phyloP scores from a whole-genome alignment of 2,888 invertebrate species.

The Folsomia candida region DNA sequence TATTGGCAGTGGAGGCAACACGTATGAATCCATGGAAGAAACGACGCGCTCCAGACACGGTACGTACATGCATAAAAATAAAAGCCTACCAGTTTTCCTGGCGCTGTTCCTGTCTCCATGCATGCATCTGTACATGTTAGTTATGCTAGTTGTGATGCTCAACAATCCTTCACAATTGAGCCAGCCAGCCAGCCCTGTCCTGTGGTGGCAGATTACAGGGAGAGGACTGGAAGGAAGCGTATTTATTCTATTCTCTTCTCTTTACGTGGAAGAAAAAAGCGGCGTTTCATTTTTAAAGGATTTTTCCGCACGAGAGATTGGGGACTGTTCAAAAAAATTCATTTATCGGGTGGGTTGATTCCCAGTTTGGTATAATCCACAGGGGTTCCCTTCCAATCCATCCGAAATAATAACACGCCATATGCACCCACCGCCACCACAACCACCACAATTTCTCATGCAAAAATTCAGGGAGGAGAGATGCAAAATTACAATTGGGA shows the following conservation, averaged over 20 bases:
- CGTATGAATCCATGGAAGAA: constrained; percentile 27
- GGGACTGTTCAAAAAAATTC: constrained; percentile 15
- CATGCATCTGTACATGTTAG: no score
- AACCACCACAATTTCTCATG: neutral
- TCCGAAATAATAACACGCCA: constrained; percentile 3
- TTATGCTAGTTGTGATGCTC: no score
- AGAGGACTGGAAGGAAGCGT: neutral
- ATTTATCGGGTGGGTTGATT: constrained; percentile 18
- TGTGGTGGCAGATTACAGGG: neutral
- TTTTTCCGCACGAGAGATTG: constrained; percentile 17
- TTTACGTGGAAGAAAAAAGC: neutral
- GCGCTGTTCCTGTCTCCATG: neutral
- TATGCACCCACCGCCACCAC: neutral
- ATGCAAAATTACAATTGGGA: constrained; percentile 1
- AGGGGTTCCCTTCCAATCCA: constrained; percentile 12
- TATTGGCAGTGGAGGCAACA: constrained; percentile 5
- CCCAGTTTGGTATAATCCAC: constrained; percentile 3
- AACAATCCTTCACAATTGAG: no score
- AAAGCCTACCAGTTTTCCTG: neutral
- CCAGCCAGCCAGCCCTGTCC: no score
- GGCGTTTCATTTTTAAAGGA: constrained; percentile 20
- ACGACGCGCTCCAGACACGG: constrained; percentile 29
- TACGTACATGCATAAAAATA: no score
- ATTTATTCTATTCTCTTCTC: neutral
- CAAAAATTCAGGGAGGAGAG: neutral